These are phyloP conservation scores for Chrysaora quinquecirrha DNA, from an alignment of 30 jellyfish, hydroid and myxozoan genomes.

Conservation along the genomic window DNA sequence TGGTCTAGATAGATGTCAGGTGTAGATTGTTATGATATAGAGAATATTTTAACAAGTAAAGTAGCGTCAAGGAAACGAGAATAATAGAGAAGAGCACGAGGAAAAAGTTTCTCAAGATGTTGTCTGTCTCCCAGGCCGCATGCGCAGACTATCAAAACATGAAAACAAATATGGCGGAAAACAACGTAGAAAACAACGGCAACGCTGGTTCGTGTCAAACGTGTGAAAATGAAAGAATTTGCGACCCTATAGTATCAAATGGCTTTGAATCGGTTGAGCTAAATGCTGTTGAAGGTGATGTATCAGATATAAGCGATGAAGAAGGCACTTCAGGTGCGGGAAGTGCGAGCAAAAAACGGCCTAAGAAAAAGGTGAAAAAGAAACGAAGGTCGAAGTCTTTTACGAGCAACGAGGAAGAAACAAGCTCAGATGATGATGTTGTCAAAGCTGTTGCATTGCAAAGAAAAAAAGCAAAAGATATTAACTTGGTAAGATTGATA, in stretches of 20 bases:
- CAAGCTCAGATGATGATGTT: conserved; percentile 56
- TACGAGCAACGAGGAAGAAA: conserved; percentile 55
- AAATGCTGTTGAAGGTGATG: conserved; percentile 71
- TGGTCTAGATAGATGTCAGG: too few relatives aligned
- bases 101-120: too few relatives aligned
- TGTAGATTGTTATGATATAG: too few relatives aligned
- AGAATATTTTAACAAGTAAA: too few relatives aligned
- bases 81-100: too few relatives aligned
- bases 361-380: conserved; percentile 63
- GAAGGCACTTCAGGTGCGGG: conserved; percentile 47
- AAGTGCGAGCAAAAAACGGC: conserved; percentile 43
- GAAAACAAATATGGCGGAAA: conserved; percentile 66
- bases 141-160: too few relatives aligned
- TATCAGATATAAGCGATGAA: conserved; percentile 67
- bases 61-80: too few relatives aligned
- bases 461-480: conserved; percentile 10
- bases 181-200: conserved; percentile 23
- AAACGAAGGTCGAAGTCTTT: conserved; percentile 68
- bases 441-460: conserved; percentile 10
- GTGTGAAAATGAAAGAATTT: background rate
- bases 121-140: too few relatives aligned
- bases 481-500: conserved; percentile 25
- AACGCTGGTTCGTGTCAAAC: background rate
- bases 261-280: conserved; percentile 12
- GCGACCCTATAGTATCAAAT: background rate